Conservation (phyloP, 2,888 invertebrate species). For the Hydropsyche betteni region DNA sequence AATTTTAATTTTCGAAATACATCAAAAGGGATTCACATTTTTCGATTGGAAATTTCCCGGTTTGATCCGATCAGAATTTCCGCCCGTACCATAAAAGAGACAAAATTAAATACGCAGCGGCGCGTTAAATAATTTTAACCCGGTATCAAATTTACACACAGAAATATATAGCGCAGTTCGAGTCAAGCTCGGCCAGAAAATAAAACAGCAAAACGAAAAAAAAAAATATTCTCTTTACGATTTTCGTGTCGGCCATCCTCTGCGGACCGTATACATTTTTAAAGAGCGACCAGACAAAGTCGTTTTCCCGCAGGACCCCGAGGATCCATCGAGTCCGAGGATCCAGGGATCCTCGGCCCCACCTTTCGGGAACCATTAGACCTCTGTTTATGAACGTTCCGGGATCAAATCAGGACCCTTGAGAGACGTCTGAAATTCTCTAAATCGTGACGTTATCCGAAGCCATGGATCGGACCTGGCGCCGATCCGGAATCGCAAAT, state of each 20-base stretch:
- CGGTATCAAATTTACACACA: neutral
- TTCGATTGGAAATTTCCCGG: too few species aligned
- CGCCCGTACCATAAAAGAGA: too few species aligned
- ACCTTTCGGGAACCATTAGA: conserved; percentile 19
- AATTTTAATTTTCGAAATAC: too few species aligned
- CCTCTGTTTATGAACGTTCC: conserved; percentile 34
- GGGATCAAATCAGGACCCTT: conserved; percentile 29
- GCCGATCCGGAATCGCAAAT: neutral
- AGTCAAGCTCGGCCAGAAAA: too few species aligned
- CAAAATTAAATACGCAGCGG: neutral
- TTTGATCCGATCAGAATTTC: too few species aligned
- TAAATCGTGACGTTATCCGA: neutral
- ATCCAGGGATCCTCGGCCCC: too few species aligned
- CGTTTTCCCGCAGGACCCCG: conserved; percentile 20
- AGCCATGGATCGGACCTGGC: neutral
- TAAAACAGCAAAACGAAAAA: too few species aligned
- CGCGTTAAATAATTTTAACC: conserved; percentile 17
- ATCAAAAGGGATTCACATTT: too few species aligned
- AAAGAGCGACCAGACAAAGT: conserved; percentile 24
- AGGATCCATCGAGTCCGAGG: neutral
- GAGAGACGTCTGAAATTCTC: conserved; percentile 17
- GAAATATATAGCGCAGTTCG: neutral
- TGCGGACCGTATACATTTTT: conserved; percentile 30
- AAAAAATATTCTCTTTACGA: neutral
- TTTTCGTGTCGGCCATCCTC: conserved; percentile 9